Conservation (phyloP, 2,888 invertebrate genomes). For the Stegophylla sp. region DNA sequence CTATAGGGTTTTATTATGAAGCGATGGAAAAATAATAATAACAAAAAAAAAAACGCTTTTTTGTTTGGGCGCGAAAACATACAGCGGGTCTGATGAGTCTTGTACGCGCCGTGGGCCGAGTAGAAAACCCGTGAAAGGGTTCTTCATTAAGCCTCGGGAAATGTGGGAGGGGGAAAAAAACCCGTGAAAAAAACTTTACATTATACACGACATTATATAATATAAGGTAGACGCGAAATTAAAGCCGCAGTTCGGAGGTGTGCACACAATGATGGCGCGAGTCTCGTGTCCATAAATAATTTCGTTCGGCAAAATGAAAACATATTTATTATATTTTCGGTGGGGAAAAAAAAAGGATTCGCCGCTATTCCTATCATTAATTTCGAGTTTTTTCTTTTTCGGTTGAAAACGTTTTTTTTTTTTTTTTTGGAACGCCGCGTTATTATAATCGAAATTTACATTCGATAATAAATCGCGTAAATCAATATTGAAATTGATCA, state of each 20-base stretch:
- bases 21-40: not conserved
- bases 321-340: too few relatives aligned
- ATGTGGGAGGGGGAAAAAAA: too few relatives aligned
- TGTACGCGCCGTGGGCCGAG: slow-evolving; percentile 3
- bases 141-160: slow-evolving; percentile 38
- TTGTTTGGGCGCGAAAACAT: not conserved
- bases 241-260: slow-evolving; percentile 18
- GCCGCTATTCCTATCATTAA: slow-evolving; percentile 36
- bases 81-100: slow-evolving; percentile 31
- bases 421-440: too few relatives aligned
- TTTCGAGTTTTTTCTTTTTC: slow-evolving; percentile 27
- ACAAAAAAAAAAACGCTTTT: not conserved
- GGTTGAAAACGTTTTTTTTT: not conserved
- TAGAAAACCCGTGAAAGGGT: slow-evolving; percentile 51
- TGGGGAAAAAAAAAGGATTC: slow-evolving; percentile 22
- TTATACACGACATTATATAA: not conserved
- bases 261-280: slow-evolving; percentile 30
- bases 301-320: not conserved
- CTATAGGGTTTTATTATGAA: slow-evolving; percentile 20
- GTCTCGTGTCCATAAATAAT: slow-evolving; percentile 14
- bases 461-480: not conserved
- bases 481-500: not conserved
- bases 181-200: slow-evolving; percentile 5
- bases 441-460: not conserved
- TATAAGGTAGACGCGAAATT: slow-evolving; percentile 10